Base-by-base conservation (phyloP, 1,140 invertebrate species). In the Rhyzopertha dominica region DNA sequence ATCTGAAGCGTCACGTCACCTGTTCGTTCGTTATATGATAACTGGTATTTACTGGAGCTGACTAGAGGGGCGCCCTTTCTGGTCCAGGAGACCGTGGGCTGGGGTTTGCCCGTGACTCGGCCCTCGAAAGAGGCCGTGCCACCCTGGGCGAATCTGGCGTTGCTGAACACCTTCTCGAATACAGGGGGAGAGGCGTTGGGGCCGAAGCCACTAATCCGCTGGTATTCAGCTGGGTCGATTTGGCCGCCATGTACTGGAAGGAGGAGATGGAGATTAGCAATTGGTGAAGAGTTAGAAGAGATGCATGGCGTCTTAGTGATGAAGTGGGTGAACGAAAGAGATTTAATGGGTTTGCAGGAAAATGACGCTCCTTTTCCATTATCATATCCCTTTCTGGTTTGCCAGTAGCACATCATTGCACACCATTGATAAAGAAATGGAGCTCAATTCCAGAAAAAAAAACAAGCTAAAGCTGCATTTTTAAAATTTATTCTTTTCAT, bases 101-200 rank as follows among this genome's bases (percentile, higher is more conserved):
- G 90, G 7, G 96, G 95, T 69, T 87, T 89, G 40, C 93, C 96
- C 49, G 81, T 80, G 5, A 95, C 80, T 51, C 85, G 81, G 13
- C 96, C 90, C 69, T 96, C 88, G 69, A 99, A 96, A 62, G 85
- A 74, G 17, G 90, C 91, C 68, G 92, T 88, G 20, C 90, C 88
- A 44, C 90, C 91, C 74, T 94, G 89, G 34, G 90, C 90, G 66
- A 95, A 93, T 59, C 90, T 80, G 38, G 90, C 89, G 74, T 93
- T 93, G 68, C 84, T 86, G 66, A 94, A 93, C 58, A 94, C 90
- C 69, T 91, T 86, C 63, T 92, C 89, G 68, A 94, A 95, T 46
- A 93, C 85, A 44, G 91, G 90, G 34, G 91, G 90, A 53, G 84
- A 84, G 42, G 82, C 64, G 43, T 66, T 64, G 9, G 65, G 64